Conservation (phyloP, 23 tunicate genomes). For the Trididemnum clinides region DNA sequence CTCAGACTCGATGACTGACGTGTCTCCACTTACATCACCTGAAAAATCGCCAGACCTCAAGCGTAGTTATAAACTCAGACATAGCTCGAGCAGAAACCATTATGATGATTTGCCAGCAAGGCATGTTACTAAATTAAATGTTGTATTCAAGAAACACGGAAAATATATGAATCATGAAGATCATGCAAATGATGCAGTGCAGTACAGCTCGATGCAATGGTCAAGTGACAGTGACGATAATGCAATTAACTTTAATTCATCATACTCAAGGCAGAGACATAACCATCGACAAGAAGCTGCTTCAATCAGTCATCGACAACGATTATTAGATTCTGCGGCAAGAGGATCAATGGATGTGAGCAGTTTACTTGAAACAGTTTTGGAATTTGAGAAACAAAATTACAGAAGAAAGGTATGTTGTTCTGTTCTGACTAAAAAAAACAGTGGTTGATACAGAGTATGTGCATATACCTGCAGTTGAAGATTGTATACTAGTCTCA, state of each 20-base stretch:
- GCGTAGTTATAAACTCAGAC: too few species aligned
- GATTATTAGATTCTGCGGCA: constrained; percentile 76
- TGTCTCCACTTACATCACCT: constrained; percentile 72
- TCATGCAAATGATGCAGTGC: background rate
- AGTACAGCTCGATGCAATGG: background rate
- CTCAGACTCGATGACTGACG: constrained; percentile 77
- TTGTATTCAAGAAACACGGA: constrained; percentile 10
- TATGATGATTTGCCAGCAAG: background rate
- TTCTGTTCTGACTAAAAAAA: too few species aligned
- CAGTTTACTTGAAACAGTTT: constrained; percentile 72
- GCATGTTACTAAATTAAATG: constrained; percentile 54
- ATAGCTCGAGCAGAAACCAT: background rate
- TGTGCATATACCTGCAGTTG: too few species aligned
- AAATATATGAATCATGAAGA: background rate
- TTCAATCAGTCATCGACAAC: constrained; percentile 50
- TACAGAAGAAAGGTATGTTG: constrained; percentile 2
- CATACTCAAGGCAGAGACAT: background rate
- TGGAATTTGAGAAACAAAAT: constrained; percentile 76
- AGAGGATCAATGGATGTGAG: constrained; percentile 70
- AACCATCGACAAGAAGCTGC: constrained; percentile 25
- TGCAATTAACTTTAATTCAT: background rate
- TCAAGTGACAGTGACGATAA: constrained; percentile 25
- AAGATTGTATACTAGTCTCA: too few species aligned
- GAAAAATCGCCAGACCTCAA: constrained; percentile 38
- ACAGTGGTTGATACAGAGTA: too few species aligned